A percentile compares a stretch with the other conserved stretches of the same genome.
phyloP scores from a whole-genome alignment of 2,113 vertebrate species.

The Campylomormyrus numenius region DNA sequence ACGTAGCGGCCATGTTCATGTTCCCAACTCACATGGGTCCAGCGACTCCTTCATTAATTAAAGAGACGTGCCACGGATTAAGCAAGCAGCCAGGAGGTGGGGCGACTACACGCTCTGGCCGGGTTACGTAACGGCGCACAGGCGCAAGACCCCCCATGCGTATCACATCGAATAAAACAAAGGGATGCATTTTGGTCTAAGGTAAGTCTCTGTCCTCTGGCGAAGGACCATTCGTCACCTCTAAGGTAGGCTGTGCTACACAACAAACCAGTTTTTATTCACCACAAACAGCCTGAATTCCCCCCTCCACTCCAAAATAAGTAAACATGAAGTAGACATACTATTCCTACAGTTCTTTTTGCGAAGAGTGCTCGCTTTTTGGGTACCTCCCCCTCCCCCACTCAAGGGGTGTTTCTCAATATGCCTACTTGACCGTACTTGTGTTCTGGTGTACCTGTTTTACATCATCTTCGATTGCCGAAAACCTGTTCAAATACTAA shows the following conservation, averaged over 20 bases:
- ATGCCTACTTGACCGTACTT: background rate
- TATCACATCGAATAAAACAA: background rate
- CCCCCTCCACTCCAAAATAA: background rate
- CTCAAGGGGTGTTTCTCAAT: background rate
- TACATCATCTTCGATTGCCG: background rate
- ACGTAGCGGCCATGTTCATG: conserved; percentile 46
- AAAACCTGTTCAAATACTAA: background rate
- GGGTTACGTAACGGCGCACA: background rate
- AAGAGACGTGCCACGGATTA: background rate
- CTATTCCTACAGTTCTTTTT: background rate
- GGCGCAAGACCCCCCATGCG: background rate
- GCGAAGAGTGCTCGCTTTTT: background rate
- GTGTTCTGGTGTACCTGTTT: background rate
- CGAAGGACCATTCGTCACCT: background rate
- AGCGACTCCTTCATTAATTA: conserved; percentile 44
- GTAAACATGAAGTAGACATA: background rate
- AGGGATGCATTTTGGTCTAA: background rate
- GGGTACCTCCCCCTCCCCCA: background rate
- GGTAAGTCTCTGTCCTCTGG: background rate
- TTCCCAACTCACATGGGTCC: conserved; percentile 47
- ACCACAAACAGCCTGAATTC: background rate
- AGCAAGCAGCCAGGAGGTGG: conserved; percentile 11
- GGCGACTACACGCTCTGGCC: background rate
- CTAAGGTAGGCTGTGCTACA: background rate
- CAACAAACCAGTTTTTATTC: background rate